These are phyloP conservation scores for Pithys albifrons DNA, from an alignment of 2,113 vertebrate genomes.

Conservation along the genomic window DNA sequence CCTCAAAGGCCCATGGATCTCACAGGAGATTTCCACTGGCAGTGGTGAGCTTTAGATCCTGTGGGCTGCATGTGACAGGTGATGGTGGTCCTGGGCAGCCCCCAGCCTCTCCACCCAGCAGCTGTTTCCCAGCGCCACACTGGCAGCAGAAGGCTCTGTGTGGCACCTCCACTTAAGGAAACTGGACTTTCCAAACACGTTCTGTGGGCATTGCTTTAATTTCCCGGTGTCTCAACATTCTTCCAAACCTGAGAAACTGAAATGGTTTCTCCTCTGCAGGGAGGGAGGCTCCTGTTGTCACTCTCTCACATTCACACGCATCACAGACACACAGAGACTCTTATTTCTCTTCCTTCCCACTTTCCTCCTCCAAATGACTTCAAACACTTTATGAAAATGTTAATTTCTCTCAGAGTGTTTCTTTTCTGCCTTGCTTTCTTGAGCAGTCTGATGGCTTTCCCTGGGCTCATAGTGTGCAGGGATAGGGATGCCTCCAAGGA, in stretches of 20 bases:
- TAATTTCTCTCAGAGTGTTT: slow-evolving; percentile 38
- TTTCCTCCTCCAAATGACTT: slow-evolving; percentile 39
- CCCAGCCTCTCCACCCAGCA: not conserved
- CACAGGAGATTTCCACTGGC: not conserved
- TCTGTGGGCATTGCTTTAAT: not conserved
- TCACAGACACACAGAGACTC: not conserved
- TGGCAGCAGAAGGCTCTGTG: not conserved
- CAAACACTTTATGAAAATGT: slow-evolving; percentile 3
- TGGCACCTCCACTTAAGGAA: not conserved
- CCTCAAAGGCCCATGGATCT: not conserved
- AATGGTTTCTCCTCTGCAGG: not conserved
- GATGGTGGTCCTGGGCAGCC: not conserved
- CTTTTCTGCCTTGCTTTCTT: not conserved
- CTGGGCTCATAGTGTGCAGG: not conserved
- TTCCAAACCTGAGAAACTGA: slow-evolving; percentile 3
- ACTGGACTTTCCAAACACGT: not conserved
- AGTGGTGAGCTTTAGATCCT: not conserved
- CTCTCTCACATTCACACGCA: not conserved
- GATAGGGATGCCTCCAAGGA: not conserved
- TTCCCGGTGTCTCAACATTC: not conserved
- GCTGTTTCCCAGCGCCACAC: fast-evolving
- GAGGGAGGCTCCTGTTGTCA: not conserved
- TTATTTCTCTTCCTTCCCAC: slow-evolving; percentile 34
- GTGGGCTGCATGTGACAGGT: not conserved
- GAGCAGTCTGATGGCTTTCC: not conserved